A percentile compares a stretch with the other conserved stretches of the same genome.
These are phyloP conservation scores for Capra hircus DNA, from an alignment of 2,113 vertebrate species.

Conservation along the genomic window DNA sequence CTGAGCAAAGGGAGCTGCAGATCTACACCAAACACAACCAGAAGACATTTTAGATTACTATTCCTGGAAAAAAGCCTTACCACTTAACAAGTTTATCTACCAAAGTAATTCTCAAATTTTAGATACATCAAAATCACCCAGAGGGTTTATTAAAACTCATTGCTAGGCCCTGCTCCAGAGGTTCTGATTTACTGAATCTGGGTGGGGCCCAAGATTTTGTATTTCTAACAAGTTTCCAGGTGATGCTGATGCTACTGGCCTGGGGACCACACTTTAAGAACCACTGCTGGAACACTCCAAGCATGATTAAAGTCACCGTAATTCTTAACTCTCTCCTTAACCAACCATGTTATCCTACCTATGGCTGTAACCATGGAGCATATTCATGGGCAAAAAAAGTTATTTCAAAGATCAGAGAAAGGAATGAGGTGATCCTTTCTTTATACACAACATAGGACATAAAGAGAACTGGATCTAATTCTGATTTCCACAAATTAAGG, in stretches of 20 bases:
- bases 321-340: not conserved
- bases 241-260: not conserved
- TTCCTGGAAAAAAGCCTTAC: not conserved
- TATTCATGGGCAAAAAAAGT: not conserved
- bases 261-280: not conserved
- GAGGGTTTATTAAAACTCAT: not conserved
- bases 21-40: not conserved
- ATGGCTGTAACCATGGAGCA: not conserved
- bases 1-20: not conserved
- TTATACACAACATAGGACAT: not conserved
- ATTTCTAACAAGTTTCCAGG: not conserved
- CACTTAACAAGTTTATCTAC: not conserved
- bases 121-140: not conserved
- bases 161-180: not conserved
- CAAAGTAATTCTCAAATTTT: not conserved
- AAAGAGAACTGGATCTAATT: conserved; percentile 21
- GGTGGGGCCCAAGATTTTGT: not conserved
- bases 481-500: not conserved
- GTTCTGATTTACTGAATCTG: not conserved
- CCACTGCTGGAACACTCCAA: not conserved
- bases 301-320: not conserved
- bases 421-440: not conserved
- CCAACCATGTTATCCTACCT: not conserved
- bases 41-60: not conserved
- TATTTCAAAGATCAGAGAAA: conserved; percentile 10